phyloP scores from a whole-genome alignment of 2,113 vertebrate species.

The Poeciliopsis prolifica region DNA sequence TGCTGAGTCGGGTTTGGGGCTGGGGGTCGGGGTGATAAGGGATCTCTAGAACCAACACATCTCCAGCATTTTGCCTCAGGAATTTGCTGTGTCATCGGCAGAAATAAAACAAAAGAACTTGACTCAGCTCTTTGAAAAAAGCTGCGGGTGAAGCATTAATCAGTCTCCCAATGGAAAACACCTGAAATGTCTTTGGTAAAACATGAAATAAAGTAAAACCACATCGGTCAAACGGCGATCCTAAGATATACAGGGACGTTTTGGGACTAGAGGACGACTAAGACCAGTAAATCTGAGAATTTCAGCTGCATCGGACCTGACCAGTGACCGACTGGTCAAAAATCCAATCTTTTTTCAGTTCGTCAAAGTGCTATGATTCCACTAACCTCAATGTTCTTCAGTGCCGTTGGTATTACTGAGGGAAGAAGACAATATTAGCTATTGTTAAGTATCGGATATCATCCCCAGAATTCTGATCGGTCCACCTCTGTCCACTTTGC shows the following conservation, averaged over 20 bases:
- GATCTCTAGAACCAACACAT: constrained; percentile 72
- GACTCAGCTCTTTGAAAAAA: constrained; percentile 35
- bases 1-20: constrained; percentile 42
- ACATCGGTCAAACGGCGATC: constrained; percentile 6
- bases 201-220: not conserved
- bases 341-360: not conserved
- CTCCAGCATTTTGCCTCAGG: constrained; percentile 58
- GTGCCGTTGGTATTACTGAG: too few species aligned
- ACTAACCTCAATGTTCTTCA: not conserved
- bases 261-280: constrained; percentile 63
- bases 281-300: not conserved
- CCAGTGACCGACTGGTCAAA: too few species aligned
- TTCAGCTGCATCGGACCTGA: too few species aligned
- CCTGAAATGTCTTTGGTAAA: constrained; percentile 43
- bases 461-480: too few species aligned
- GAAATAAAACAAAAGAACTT: constrained; percentile 54
- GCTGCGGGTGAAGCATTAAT: constrained; percentile 52
- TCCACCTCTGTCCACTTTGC: constrained; percentile 14
- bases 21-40: constrained; percentile 39
- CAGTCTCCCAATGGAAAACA: constrained; percentile 31
- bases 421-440: too few species aligned
- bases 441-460: too few species aligned
- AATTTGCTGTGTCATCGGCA: constrained; percentile 71
- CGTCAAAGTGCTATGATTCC: not conserved
- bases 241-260: constrained; percentile 63